Base-by-base conservation (phyloP, 1,140 invertebrate genomes). In the Drosophila pectinifera region DNA sequence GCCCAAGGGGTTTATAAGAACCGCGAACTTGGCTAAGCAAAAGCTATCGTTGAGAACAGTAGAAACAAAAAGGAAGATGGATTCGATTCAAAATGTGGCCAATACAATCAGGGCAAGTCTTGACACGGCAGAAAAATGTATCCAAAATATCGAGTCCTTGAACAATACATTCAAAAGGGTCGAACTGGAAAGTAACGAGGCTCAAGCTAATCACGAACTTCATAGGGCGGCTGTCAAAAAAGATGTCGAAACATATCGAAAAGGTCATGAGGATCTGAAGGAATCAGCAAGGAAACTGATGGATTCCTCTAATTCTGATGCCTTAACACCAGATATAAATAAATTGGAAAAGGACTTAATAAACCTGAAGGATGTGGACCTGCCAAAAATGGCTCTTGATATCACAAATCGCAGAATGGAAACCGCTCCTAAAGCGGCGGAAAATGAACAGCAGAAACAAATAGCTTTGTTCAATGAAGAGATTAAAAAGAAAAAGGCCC, bases 41-140 rank as follows among this genome's bases (percentile, higher is more conserved):
- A 31, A 49, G 3, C 13, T 5, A 11, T 2, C 4, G 1, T 4
- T 1, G 2, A 16, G 18, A 0, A 5, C 4, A 31, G n/a, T 49
- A 14, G 13, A 6, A 1, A 11, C 11, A 11, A 34, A 11, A 10
- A 11, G 0, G 31, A 34, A 4, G 13, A 31, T 31, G 28, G 3
- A 31, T 31, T 34, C 31, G n/a, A n/a, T n/a, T n/a, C n/a, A n/a
- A n/a, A n/a, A n/a, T n/a, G n/a, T n/a, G n/a, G n/a, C n/a, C n/a
- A n/a, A n/a, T n/a, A n/a, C n/a, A n/a, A n/a, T n/a, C n/a, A 31
- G 8, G 0, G 11, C 8, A 11, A 16, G 0, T 10, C 2, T 2
- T 16, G 31, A 7, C 26, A 31, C 31, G 18, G 4, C 16, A 0
- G 22, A 49, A 31, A 31, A 49, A 7, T 16, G 11, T 4, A 4